A percentile compares a stretch with the other conserved stretches of the same genome.
These are phyloP conservation scores for Lycia hirtaria DNA, from an alignment of 2,888 invertebrate species.

Conservation along the genomic window DNA sequence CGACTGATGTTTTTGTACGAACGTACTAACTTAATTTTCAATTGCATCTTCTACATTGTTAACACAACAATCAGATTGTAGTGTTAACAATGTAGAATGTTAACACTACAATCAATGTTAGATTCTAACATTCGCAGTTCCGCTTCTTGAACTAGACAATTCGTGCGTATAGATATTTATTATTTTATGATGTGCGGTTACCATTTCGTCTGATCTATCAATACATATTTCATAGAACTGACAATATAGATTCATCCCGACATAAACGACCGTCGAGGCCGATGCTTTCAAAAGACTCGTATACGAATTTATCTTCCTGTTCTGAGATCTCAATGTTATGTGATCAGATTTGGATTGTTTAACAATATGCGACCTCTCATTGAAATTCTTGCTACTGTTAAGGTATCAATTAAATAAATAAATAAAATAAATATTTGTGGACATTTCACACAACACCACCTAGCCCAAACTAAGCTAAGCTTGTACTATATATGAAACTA, in stretches of 20 bases:
- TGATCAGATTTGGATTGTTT: conserved; percentile 51
- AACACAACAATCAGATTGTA: too few relatives aligned
- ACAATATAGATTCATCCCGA: conserved; percentile 33
- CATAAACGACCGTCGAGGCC: conserved; percentile 34
- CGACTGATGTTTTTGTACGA: too few relatives aligned
- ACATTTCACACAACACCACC: too few relatives aligned
- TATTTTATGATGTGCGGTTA: conserved; percentile 27
- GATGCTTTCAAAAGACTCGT: conserved; percentile 38
- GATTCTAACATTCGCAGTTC: neutral
- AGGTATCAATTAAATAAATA: too few relatives aligned
- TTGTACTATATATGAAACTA: too few relatives aligned
- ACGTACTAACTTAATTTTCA: too few relatives aligned
- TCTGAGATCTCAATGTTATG: conserved; percentile 52
- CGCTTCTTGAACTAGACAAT: conserved; percentile 17
- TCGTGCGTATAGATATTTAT: conserved; percentile 31
- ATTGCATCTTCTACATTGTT: too few relatives aligned
- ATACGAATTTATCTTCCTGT: conserved; percentile 47
- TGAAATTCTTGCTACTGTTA: conserved; percentile 55
- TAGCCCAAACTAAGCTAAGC: too few relatives aligned
- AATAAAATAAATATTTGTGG: too few relatives aligned
- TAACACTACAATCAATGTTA: neutral
- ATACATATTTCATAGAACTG: conserved; percentile 38
- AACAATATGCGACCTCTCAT: conserved; percentile 68
- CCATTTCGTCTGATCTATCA: conserved; percentile 31
- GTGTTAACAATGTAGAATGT: too few relatives aligned